Conservation (phyloP, 2,888 invertebrate species). For the Diarsia mendica region DNA sequence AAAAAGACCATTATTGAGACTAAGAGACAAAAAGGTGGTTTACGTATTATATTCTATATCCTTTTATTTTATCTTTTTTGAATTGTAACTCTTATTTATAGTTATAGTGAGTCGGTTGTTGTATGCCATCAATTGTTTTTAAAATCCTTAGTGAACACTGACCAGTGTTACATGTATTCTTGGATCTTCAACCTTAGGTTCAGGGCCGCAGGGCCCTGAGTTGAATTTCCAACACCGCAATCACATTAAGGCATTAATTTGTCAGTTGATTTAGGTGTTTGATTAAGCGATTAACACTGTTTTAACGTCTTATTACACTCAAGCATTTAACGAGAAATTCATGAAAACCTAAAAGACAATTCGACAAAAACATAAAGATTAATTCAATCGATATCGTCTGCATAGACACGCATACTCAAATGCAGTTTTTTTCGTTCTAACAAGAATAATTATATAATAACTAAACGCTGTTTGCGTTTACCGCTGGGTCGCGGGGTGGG, state of each 20-base stretch:
- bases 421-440: slow-evolving; percentile 58
- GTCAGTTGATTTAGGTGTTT: background rate
- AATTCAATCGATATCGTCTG: slow-evolving; percentile 49
- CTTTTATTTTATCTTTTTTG: background rate
- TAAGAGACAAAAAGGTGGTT: background rate
- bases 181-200: background rate
- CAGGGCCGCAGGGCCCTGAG: too few species aligned
- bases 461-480: slow-evolving; percentile 54
- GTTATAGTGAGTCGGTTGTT: background rate
- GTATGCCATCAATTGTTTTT: background rate
- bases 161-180: background rate
- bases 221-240: background rate
- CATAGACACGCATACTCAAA: slow-evolving; percentile 60
- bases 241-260: too few species aligned
- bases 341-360: slow-evolving; percentile 34
- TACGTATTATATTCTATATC: too few species aligned
- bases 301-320: slow-evolving; percentile 13
- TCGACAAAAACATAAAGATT: slow-evolving; percentile 53
- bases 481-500: slow-evolving; percentile 27
- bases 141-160: background rate
- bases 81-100: background rate
- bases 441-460: slow-evolving; percentile 70
- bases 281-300: background rate
- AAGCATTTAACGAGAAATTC: slow-evolving; percentile 32
- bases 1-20: background rate